Evolutionary conservation across 2,113 vertebrate genomes (phyloP).

Genomic region (Cranoglanis bouderius): DNA sequence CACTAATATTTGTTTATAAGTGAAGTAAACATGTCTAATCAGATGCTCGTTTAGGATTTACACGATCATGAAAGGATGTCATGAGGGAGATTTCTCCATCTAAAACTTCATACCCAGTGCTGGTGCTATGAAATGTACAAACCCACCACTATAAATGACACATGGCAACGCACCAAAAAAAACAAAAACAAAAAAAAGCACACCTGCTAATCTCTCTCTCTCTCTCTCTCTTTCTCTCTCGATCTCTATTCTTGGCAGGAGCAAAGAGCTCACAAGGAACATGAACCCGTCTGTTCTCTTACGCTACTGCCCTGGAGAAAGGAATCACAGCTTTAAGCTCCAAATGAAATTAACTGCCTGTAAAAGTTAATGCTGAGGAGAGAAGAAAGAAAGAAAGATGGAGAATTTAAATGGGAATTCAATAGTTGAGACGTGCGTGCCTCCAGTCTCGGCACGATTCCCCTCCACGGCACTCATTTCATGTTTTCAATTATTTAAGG

Average conservation of each 20-base stretch:
- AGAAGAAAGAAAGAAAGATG: constrained; percentile 31
- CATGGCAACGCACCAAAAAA: not conserved
- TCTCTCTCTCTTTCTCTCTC: constrained; percentile 2
- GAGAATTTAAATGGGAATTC: constrained; percentile 50
- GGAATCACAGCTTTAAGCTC: constrained; percentile 47
- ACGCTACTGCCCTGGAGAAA: constrained; percentile 27
- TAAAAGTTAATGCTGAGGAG: constrained; percentile 40
- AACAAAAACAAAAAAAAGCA: not conserved
- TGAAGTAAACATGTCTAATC: not conserved
- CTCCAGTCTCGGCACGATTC: constrained; percentile 36
- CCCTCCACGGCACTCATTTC: constrained; percentile 49
- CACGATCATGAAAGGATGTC: not conserved
- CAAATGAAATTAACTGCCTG: constrained; percentile 50
- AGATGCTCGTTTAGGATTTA: not conserved
- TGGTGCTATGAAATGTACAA: not conserved
- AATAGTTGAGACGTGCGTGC: constrained; percentile 48
- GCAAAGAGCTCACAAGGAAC: constrained; percentile 20
- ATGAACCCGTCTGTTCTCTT: constrained; percentile 37
- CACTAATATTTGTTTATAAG: not conserved
- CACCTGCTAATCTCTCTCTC: constrained; percentile 7
- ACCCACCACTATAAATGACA: not conserved
- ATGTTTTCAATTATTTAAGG: constrained; percentile 62
- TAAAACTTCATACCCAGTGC: not conserved
- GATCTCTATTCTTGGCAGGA: constrained; percentile 8
- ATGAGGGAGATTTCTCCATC: not conserved